phyloP scores from a whole-genome alignment of 2,888 invertebrate species.

The Drosophila paramelanica region DNA sequence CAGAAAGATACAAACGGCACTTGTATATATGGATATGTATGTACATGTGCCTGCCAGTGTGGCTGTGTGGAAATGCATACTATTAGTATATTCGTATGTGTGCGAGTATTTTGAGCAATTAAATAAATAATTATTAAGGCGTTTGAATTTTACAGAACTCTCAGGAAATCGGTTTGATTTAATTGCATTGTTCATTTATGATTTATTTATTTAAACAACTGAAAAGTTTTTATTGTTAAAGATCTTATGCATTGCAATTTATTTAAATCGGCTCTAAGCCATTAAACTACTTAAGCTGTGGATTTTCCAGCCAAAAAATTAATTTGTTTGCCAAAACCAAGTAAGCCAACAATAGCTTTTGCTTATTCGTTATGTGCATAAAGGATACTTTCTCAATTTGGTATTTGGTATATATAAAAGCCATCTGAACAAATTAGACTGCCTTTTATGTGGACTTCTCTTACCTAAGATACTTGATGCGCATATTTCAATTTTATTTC shows the following conservation, averaged over 20 bases:
- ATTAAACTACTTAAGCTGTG: conserved; percentile 8
- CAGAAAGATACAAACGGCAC: conserved; percentile 47
- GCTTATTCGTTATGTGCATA: conserved; percentile 29
- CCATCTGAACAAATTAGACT: conserved; percentile 73
- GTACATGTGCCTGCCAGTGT: neutral
- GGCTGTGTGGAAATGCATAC: neutral
- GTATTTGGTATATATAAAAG: conserved; percentile 35
- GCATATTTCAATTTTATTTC: conserved; percentile 52
- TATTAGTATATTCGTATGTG: neutral
- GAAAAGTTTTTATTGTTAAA: neutral
- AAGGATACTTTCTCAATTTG: conserved; percentile 41
- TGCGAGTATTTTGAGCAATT: conserved; percentile 50
- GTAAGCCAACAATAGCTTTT: conserved; percentile 29
- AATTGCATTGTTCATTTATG: neutral
- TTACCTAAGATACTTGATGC: conserved; percentile 9
- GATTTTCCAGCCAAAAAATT: conserved; percentile 4
- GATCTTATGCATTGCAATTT: neutral
- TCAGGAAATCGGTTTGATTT: conserved; percentile 32
- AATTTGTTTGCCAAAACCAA: conserved; percentile 16
- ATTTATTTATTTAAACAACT: neutral
- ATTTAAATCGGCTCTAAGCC: conserved; percentile 1
- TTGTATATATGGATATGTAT: neutral
- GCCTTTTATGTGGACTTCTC: conserved; percentile 46
- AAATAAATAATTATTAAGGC: conserved; percentile 33
- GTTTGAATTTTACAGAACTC: conserved; percentile 55